These are phyloP conservation scores for Edolisoma coerulescens DNA, from an alignment of 2,113 vertebrate genomes.

Conservation along the genomic window DNA sequence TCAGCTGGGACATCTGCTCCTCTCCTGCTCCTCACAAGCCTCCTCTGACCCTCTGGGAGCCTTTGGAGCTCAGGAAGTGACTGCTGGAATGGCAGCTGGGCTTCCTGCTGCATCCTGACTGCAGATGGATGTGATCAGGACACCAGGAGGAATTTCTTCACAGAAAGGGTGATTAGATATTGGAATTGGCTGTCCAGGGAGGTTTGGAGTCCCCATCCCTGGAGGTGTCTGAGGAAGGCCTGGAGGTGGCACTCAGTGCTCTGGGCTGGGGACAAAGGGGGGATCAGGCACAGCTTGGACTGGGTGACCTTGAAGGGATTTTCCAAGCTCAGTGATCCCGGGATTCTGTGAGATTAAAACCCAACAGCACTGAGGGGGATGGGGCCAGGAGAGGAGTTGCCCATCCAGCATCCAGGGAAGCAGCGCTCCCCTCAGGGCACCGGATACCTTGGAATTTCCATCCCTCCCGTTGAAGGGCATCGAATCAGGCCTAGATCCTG, in stretches of 20 bases:
- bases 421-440: not conserved
- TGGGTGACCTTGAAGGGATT: accelerated
- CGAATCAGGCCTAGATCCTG: accelerated
- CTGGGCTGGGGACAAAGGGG: not conserved
- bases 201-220: not conserved
- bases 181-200: not conserved
- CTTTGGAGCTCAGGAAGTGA: not conserved
- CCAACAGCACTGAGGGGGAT: accelerated
- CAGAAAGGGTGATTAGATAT: accelerated
- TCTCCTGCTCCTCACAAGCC: not conserved
- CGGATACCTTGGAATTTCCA: not conserved
- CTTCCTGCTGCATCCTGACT: not conserved
- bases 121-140: not conserved
- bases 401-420: too few relatives aligned
- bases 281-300: accelerated
- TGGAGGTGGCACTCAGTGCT: not conserved
- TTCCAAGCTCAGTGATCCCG: not conserved
- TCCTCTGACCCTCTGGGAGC: not conserved
- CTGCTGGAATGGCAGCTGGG: not conserved
- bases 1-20: not conserved
- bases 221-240: not conserved
- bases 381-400: not conserved
- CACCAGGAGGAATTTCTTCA: not conserved
- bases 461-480: not conserved
- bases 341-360: not conserved